A percentile compares a stretch with the other conserved stretches of the same genome.
These are phyloP conservation scores for Horisme vitalbata DNA, from an alignment of 2,888 invertebrate species.

Conservation along the genomic window DNA sequence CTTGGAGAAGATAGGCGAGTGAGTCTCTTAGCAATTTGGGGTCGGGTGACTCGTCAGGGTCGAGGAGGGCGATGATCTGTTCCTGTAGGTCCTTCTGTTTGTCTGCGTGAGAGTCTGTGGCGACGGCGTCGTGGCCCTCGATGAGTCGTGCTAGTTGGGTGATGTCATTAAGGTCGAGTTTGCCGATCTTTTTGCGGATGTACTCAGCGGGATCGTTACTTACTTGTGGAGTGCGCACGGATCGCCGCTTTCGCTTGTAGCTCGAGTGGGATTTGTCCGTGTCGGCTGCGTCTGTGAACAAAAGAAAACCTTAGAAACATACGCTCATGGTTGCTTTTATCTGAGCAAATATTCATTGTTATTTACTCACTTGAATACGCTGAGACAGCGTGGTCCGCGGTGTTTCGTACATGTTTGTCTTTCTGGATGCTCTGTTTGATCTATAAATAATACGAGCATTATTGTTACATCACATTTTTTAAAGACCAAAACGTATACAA, in stretches of 20 bases:
- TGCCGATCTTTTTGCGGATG: conserved; percentile 67
- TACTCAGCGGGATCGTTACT: conserved; percentile 71
- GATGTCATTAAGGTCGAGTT: conserved; percentile 68
- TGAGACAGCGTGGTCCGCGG: conserved; percentile 57
- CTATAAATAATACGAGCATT: conserved; percentile 43
- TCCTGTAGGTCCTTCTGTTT: conserved; percentile 66
- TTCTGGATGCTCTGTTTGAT: conserved; percentile 68
- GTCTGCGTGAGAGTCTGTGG: conserved; percentile 40
- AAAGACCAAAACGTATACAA: background rate
- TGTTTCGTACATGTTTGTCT: conserved; percentile 61
- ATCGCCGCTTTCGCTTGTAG: conserved; percentile 67
- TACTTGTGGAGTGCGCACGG: conserved; percentile 65
- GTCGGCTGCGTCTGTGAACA: conserved; percentile 59
- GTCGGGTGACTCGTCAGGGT: conserved; percentile 66
- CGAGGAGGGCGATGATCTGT: conserved; percentile 64
- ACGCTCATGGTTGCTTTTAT: background rate
- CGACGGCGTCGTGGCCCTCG: conserved; percentile 62
- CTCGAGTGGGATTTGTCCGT: conserved; percentile 69
- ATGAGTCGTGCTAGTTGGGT: conserved; percentile 66
- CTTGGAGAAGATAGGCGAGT: conserved; percentile 58
- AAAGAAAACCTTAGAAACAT: background rate
- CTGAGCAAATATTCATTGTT: background rate
- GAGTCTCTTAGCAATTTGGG: conserved; percentile 56
- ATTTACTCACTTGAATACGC: conserved; percentile 65
- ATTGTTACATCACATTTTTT: background rate